phyloP scores from a whole-genome alignment of 2,113 vertebrate genomes.

The Siphamia tubifer region DNA sequence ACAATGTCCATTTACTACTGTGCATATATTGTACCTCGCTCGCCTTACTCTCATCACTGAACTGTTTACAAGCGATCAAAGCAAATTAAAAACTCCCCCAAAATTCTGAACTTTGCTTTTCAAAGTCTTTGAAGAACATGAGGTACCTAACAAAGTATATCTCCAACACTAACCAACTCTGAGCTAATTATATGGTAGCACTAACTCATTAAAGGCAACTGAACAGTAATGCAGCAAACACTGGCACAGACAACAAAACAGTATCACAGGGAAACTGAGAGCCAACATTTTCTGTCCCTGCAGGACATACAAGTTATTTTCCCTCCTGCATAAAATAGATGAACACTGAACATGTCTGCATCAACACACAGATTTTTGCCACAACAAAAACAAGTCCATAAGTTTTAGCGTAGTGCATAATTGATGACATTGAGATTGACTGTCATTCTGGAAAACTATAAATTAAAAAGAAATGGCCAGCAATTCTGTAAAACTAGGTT shows the following conservation, averaged over 20 bases:
- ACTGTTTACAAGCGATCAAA: conserved; percentile 48
- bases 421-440: no score
- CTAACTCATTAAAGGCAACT: conserved; percentile 8
- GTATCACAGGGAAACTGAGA: not conserved
- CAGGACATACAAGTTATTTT: not conserved
- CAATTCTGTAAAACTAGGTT: no score
- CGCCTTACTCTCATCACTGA: not conserved
- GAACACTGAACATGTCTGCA: not conserved
- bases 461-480: no score
- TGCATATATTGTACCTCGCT: not conserved
- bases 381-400: no score
- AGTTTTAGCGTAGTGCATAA: no score
- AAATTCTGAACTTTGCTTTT: not conserved
- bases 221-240: not conserved
- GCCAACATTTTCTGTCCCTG: not conserved
- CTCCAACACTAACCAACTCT: conserved; percentile 3
- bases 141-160: conserved; percentile 10
- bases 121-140: conserved; percentile 62
- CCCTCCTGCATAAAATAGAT: no score
- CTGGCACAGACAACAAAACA: not conserved
- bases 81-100: not conserved
- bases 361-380: no score
- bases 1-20: not conserved
- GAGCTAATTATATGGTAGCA: conserved; percentile 34
- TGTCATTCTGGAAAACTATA: no score